These are phyloP conservation scores for Setophaga coronata DNA, from an alignment of 2,113 vertebrate genomes.

Conservation along the genomic window DNA sequence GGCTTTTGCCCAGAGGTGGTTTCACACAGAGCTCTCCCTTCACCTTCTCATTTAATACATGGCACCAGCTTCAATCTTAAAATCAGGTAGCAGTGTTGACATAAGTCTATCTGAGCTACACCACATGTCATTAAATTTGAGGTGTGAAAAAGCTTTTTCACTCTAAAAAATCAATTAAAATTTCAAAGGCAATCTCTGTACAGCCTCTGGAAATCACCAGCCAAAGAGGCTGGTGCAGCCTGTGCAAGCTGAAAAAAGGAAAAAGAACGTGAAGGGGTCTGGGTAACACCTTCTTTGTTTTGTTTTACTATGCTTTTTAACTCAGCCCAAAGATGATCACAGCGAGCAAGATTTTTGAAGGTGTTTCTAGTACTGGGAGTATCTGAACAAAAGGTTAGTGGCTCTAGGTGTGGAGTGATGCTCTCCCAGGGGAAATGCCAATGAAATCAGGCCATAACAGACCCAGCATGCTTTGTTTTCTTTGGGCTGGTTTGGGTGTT, in stretches of 20 bases:
- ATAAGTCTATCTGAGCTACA: neutral
- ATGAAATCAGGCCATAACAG: neutral
- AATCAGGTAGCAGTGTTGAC: neutral
- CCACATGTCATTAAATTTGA: neutral
- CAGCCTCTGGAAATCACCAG: neutral
- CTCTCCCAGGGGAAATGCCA: neutral
- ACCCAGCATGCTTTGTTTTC: neutral
- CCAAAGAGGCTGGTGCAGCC: rapidly evolving
- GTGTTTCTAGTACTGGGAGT: neutral
- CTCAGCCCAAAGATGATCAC: neutral
- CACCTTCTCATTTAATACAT: neutral
- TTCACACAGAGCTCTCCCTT: neutral
- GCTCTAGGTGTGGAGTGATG: neutral
- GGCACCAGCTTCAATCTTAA: neutral
- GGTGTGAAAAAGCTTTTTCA: neutral
- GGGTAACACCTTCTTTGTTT: neutral
- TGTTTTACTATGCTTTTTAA: neutral
- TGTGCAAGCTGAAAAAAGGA: neutral
- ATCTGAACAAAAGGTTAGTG: neutral
- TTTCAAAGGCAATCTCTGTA: neutral
- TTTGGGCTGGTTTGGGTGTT: neutral
- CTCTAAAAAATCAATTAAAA: neutral
- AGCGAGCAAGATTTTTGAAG: neutral
- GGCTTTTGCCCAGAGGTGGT: neutral
- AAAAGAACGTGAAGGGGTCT: neutral